These are phyloP conservation scores for Montipora capitata DNA, from an alignment of 92 coral and sea anemone species.

Conservation along the genomic window DNA sequence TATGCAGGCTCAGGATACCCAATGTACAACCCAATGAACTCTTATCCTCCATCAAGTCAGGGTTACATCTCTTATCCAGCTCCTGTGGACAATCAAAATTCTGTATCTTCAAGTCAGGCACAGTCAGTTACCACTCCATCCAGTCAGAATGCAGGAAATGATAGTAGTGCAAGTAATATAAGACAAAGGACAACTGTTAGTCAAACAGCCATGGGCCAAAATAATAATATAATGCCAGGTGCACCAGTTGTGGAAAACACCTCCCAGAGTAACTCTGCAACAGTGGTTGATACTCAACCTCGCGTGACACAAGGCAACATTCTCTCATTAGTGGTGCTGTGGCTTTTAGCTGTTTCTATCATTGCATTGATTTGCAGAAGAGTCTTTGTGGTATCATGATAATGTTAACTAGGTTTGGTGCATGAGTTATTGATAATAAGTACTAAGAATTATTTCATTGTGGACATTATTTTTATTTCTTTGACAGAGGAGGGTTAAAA, in stretches of 20 bases:
- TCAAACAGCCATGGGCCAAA: slow-evolving; percentile 32
- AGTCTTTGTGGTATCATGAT: slow-evolving; percentile 68
- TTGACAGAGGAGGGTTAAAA: too few relatives aligned
- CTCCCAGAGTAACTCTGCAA: slow-evolving; percentile 16
- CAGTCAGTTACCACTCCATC: slow-evolving; percentile 11
- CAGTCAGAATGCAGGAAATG: slow-evolving; percentile 57
- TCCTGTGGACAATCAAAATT: slow-evolving; percentile 36
- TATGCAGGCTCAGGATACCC: slow-evolving; percentile 67
- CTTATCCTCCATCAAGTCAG: slow-evolving; percentile 35
- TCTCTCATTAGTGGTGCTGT: slow-evolving; percentile 82
- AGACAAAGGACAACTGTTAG: slow-evolving; percentile 70
- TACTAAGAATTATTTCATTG: not conserved
- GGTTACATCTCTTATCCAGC: slow-evolving; percentile 4
- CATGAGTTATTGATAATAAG: not conserved
- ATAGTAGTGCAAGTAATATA: slow-evolving; percentile 12
- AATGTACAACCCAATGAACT: slow-evolving; percentile 31
- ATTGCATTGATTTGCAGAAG: slow-evolving; percentile 82
- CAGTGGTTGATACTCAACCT: slow-evolving; percentile 52
- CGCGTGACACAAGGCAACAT: slow-evolving; percentile 79
- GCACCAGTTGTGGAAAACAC: slow-evolving; percentile 7
- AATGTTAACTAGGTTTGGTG: not conserved
- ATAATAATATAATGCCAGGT: not conserved
- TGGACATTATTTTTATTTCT: too few relatives aligned
- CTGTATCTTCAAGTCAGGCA: slow-evolving; percentile 40
- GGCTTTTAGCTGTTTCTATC: slow-evolving; percentile 83